phyloP scores from a whole-genome alignment of 2,888 invertebrate genomes.

The Pristionchus mayeri region DNA sequence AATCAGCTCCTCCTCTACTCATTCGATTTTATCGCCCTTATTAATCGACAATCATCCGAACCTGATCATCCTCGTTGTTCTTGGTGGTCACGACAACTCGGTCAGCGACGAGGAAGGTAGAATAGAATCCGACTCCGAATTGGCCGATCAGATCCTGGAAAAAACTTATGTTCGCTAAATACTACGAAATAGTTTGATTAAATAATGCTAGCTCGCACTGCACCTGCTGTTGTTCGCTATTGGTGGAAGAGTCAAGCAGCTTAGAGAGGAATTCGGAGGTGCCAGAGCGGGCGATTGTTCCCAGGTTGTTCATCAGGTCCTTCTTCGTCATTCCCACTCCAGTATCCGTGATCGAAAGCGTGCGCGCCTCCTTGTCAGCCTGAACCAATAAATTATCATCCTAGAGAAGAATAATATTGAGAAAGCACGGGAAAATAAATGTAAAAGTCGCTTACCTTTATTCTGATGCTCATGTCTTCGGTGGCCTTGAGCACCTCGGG shows the following conservation, averaged over 20 bases:
- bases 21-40: too few relatives aligned
- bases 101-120: conserved; percentile 96
- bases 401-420: neutral
- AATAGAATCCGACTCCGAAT: conserved; percentile 99
- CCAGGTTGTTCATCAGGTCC: conserved; percentile 94
- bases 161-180: neutral
- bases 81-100: conserved; percentile 95
- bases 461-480: conserved; percentile 89
- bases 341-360: conserved; percentile 94
- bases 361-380: conserved; percentile 91
- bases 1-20: neutral
- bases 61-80: conserved; percentile 91
- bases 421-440: too few relatives aligned
- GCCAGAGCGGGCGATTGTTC: conserved; percentile 87
- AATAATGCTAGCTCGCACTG: neutral
- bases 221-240: conserved; percentile 72
- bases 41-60: neutral
- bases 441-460: conserved; percentile 82
- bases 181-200: neutral
- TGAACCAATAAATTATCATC: conserved; percentile 62
- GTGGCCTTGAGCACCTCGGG: conserved; percentile 85
- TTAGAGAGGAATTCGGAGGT: conserved; percentile 76
- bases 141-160: conserved; percentile 90
- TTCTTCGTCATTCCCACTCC: conserved; percentile 91
- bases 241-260: conserved; percentile 71